These are phyloP conservation scores for Ascidia mentula DNA, from an alignment of 23 tunicate species.

Conservation along the genomic window DNA sequence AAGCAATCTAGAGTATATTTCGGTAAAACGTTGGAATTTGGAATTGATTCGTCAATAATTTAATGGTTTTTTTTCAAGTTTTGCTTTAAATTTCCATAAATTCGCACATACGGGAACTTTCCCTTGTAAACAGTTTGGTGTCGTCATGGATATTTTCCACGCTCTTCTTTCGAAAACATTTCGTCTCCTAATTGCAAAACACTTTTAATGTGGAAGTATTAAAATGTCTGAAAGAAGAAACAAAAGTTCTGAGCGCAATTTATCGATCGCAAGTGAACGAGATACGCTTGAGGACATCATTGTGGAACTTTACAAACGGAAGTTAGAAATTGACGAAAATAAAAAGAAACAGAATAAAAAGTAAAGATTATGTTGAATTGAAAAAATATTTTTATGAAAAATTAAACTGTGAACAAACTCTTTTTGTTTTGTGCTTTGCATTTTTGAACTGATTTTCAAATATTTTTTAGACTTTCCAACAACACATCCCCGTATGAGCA, in stretches of 20 bases:
- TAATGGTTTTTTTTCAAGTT: too few relatives aligned
- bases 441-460: background rate
- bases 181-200: background rate
- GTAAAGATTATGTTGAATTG: background rate
- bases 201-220: too few relatives aligned
- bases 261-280: background rate
- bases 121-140: background rate
- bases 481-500: conserved; percentile 69
- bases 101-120: background rate
- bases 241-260: background rate
- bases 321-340: background rate
- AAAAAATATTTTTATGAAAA: background rate
- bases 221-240: background rate
- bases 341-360: background rate
- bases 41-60: too few relatives aligned
- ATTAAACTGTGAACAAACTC: background rate
- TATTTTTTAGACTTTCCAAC: too few relatives aligned
- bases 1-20: too few relatives aligned
- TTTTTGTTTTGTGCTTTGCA: background rate
- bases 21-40: too few relatives aligned
- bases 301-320: background rate
- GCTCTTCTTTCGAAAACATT: background rate
- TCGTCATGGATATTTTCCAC: background rate
- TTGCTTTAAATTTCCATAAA: background rate
- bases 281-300: background rate